These are phyloP conservation scores for Leuctra nigra DNA, from an alignment of 2,888 invertebrate genomes.

Conservation along the genomic window DNA sequence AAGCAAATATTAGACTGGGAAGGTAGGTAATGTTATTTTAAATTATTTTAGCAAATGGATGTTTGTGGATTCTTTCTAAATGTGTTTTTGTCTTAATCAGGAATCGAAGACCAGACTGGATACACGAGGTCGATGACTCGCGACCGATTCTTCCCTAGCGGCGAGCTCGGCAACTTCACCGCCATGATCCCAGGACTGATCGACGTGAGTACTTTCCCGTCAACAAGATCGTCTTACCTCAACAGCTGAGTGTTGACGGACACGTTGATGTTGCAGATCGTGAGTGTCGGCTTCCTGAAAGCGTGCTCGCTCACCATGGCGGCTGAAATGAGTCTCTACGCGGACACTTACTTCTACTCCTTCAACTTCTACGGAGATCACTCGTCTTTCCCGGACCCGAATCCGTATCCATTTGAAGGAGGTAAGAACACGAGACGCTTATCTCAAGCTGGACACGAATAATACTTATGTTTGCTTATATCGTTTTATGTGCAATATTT, in stretches of 20 bases:
- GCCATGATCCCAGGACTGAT: conserved; percentile 43
- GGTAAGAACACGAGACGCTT: too few relatives aligned
- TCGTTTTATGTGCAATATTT: too few relatives aligned
- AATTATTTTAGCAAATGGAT: too few relatives aligned
- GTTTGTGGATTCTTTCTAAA: too few relatives aligned
- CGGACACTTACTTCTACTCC: conserved; percentile 43
- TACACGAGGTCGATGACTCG: conserved; percentile 40
- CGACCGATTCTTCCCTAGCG: conserved; percentile 39
- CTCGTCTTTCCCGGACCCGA: neutral
- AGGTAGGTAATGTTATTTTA: too few relatives aligned
- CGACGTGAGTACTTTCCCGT: conserved; percentile 39
- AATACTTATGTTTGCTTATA: too few relatives aligned
- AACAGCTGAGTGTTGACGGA: neutral
- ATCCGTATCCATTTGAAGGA: neutral
- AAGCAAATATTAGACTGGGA: too few relatives aligned
- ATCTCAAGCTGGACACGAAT: too few relatives aligned
- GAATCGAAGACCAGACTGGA: conserved; percentile 41
- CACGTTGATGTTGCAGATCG: conserved; percentile 37
- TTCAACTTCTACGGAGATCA: conserved; percentile 44
- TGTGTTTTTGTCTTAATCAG: conserved; percentile 35
- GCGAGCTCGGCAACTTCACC: conserved; percentile 40
- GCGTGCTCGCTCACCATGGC: conserved; percentile 38
- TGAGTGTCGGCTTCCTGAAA: conserved; percentile 43
- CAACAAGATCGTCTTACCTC: neutral
- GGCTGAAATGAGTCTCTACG: conserved; percentile 34